phyloP scores from a whole-genome alignment of 2,113 vertebrate genomes.

The Embiotoca jacksoni region DNA sequence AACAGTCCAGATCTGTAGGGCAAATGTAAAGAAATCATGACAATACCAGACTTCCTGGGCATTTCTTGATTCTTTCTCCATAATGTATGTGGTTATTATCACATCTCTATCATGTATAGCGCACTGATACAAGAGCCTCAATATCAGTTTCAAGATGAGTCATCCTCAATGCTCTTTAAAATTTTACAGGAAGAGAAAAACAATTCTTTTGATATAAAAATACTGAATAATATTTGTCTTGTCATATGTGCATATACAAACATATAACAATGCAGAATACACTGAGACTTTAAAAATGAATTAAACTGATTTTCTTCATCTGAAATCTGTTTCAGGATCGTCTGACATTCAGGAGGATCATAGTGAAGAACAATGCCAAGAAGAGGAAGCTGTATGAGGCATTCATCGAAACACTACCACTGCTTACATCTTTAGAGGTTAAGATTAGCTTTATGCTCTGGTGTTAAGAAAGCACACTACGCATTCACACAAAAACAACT shows the following conservation, averaged over 20 bases:
- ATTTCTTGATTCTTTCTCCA: no score
- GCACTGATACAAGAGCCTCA: no score
- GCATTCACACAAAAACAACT: background rate
- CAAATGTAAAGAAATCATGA: background rate
- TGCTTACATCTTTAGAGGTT: conserved; percentile 98
- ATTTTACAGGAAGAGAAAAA: background rate
- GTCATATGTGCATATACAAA: background rate
- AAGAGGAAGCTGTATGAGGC: conserved; percentile 97
- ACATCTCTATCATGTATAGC: no score
- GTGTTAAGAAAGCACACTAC: background rate
- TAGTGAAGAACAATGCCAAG: conserved; percentile 99
- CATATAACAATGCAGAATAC: background rate
- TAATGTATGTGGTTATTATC: no score
- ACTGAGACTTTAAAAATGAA: background rate
- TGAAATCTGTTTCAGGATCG: conserved; percentile 75
- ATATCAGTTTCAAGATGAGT: background rate
- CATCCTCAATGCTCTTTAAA: background rate
- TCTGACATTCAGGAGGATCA: conserved; percentile 92
- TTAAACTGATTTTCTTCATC: background rate
- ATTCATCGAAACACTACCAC: conserved; percentile 96
- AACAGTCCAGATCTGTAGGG: background rate
- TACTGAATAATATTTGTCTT: background rate
- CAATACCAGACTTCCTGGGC: background rate
- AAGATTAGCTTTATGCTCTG: conserved; percentile 47
- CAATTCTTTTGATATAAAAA: background rate